Percentiles rank a stretch among this genome's conserved stretches.
Evolutionary conservation across 2,113 vertebrate genomes (phyloP).

Genomic region (pig (Sus scrofa)): T2T-Sscrofa CM000812.6:51937001-51937500

Average conservation of each 20-base stretch:
- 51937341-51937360: background rate
- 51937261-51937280: background rate
- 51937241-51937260: conserved; percentile 29
- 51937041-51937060: background rate
- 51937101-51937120: background rate
- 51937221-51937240: background rate
- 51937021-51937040: background rate
- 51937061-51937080: background rate
- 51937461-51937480: background rate
- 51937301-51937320: background rate
- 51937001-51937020: background rate
- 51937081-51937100: background rate
- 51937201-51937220: conserved; percentile 31
- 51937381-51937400: background rate
- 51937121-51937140: background rate
- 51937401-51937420: background rate
- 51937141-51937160: background rate
- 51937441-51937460: background rate
- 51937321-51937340: background rate
- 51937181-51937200: background rate
- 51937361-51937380: background rate
- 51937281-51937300: background rate
- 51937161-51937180: background rate
- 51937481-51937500: conserved; percentile 20
- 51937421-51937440: background rate